Evolutionary conservation across 1,140 invertebrate genomes (phyloP).

Genomic region (Gonatopus flavifemur): DNA sequence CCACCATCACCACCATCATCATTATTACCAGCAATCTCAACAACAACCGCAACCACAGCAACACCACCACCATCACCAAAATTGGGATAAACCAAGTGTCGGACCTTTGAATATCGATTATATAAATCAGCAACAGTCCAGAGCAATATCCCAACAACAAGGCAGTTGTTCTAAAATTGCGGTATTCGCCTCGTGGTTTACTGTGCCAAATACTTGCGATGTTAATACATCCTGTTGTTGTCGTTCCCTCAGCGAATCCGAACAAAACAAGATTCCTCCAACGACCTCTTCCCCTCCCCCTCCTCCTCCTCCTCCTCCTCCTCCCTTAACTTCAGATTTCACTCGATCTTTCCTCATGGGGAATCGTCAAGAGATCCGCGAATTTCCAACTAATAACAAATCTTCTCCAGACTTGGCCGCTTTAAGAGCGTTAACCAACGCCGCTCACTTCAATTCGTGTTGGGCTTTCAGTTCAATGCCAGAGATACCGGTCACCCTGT

Average conservation of each 20-base stretch:
- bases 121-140: slow-evolving; percentile 24
- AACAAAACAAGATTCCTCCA: too few relatives aligned
- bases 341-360: slow-evolving; percentile 25
- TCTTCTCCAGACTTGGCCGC: slow-evolving; percentile 22
- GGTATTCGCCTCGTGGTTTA: slow-evolving; percentile 16
- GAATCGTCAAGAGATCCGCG: slow-evolving; percentile 28
- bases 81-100: slow-evolving; percentile 7
- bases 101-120: too few relatives aligned
- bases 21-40: slow-evolving; percentile 25
- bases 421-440: slow-evolving; percentile 26
- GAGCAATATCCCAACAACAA: too few relatives aligned
- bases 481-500: slow-evolving; percentile 44
- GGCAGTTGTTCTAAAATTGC: slow-evolving; percentile 38
- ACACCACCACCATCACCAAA: not conserved
- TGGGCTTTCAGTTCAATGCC: slow-evolving; percentile 55
- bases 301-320: not conserved
- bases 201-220: slow-evolving; percentile 20
- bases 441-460: slow-evolving; percentile 47
- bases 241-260: too few relatives aligned
- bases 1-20: slow-evolving; percentile 16
- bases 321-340: slow-evolving; percentile 11
- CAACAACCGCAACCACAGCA: slow-evolving; percentile 1
- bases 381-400: slow-evolving; percentile 28
- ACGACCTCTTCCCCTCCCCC: slow-evolving; percentile 5
- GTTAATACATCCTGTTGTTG: slow-evolving; percentile 4